Base-by-base conservation (phyloP, 2,888 invertebrate species). In the Scrobipalpa atriplicella region DNA sequence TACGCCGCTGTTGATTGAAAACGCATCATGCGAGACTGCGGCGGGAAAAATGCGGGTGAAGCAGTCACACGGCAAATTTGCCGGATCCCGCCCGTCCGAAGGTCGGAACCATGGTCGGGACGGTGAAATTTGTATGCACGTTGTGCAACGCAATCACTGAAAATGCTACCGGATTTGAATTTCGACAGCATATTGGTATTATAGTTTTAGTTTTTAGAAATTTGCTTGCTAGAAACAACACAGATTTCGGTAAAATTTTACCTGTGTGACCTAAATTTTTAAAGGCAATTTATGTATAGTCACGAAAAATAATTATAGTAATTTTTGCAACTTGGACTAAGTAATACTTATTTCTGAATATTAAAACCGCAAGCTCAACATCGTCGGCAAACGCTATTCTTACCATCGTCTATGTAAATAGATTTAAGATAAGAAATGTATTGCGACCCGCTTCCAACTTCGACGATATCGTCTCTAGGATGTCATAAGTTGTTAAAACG, bases 361-460 rank as follows among this genome's bases (percentile, higher is more conserved):
- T 39, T 8, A 11, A 39, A 11, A 39, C 39, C 8, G 11, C 39
- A 39, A 10, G 16, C 16, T 47, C 47, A 16, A n/a, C 16, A 6
- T 16, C 10, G 5, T 47, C 47, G 47, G 11, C 13, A 56, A 56
- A 11, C 54, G 54, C 54, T 21, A 29, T 29, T 56, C 21, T 21
- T 21, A 47, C 19, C 10, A 21, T 13, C 21, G 54, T 13, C 21
- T 13, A 21, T 56, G 54, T 56, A 13, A 56, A 56, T 56, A 56
- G 29, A 13, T 21, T 47, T 10, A 9, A 29, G 54, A 56, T 56
- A 56, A 56, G 54, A 56, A 56, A 43, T 62, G 47, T 62, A 41
- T 41, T 62, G 47, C 63, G 38, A 63, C 39, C 19, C 16, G 51
- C 52, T 38, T 36, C 16, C 38, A 9, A 51, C 36, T 52, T 52